Percentiles rank a stretch among this genome's conserved stretches.
Evolutionary conservation across 2,888 invertebrate species (phyloP).

Genomic region (Drosophila crucigera): DNA sequence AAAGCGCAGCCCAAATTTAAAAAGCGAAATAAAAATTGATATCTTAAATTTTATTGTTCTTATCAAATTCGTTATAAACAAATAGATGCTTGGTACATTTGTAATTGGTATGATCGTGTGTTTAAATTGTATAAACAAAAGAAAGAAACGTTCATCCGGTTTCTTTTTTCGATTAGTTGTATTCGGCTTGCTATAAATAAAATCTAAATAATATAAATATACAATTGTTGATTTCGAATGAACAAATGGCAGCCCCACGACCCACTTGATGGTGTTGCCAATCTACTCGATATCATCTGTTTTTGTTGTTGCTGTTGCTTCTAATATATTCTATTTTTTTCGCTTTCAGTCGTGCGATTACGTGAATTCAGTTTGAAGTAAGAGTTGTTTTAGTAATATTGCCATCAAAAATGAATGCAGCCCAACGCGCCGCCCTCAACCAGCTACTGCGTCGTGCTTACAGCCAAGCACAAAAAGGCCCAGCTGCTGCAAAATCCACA

Average conservation of each 20-base stretch:
- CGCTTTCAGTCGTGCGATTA: conserved; percentile 64
- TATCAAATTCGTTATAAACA: conserved; percentile 40
- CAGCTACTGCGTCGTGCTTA: conserved; percentile 60
- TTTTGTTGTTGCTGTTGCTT: conserved; percentile 28
- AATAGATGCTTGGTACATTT: not conserved
- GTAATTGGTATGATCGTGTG: not conserved
- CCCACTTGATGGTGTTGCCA: conserved; percentile 45
- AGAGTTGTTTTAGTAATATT: conserved; percentile 44
- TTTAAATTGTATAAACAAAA: not conserved
- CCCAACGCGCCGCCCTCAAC: conserved; percentile 50
- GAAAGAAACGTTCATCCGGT: not conserved
- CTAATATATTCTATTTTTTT: conserved; percentile 19
- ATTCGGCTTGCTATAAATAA: not conserved
- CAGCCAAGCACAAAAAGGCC: conserved; percentile 57
- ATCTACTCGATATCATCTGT: conserved; percentile 45
- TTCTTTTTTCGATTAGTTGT: not conserved
- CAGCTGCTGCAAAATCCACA: conserved; percentile 7
- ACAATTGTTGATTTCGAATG: conserved; percentile 1
- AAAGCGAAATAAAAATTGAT: conserved; percentile 55
- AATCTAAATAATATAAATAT: not conserved
- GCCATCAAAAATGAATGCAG: conserved; percentile 58
- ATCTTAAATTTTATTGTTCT: not conserved
- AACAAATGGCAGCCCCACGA: conserved; percentile 37
- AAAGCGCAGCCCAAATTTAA: conserved; percentile 81
- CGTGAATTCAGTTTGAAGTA: conserved; percentile 65